Evolutionary conservation across 2,113 vertebrate species (phyloP).

Genomic region (Poeciliopsis prolifica): DNA sequence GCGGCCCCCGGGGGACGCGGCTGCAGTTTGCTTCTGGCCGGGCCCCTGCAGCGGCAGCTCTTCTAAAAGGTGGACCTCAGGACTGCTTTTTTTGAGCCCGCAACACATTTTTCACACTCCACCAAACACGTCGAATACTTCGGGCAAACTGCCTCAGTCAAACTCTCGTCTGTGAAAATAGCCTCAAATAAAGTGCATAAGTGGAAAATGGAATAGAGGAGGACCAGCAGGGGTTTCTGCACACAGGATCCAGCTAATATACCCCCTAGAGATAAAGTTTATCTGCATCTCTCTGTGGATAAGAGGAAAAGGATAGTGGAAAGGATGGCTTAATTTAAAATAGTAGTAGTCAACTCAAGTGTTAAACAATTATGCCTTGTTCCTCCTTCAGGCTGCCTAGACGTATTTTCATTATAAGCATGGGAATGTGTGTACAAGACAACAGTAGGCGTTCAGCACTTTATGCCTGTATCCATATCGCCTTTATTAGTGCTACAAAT

Average conservation of each 20-base stretch:
- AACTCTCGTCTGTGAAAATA: conserved; percentile 67
- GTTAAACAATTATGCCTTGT: conserved; percentile 43
- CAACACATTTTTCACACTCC: conserved; percentile 64
- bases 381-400: conserved; percentile 14
- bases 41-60: conserved; percentile 41
- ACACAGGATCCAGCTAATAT: conserved; percentile 55
- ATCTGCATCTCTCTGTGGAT: conserved; percentile 53
- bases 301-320: conserved; percentile 22
- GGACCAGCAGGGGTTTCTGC: conserved; percentile 43
- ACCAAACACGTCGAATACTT: conserved; percentile 60
- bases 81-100: conserved; percentile 39
- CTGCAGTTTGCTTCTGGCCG: conserved; percentile 31
- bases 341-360: conserved; percentile 24
- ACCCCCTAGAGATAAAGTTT: conserved; percentile 48
- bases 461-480: background rate
- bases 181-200: conserved; percentile 67
- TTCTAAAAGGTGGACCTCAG: conserved; percentile 45
- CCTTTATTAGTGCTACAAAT: conserved; percentile 24
- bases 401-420: conserved; percentile 17
- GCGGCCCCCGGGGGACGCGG: conserved; percentile 26
- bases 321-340: conserved; percentile 41
- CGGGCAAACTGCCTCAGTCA: conserved; percentile 47
- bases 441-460: background rate
- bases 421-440: background rate
- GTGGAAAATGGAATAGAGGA: conserved; percentile 63